Percentiles rank a stretch among this genome's conserved stretches.
Evolutionary conservation across 2,797 vertebrate species (phyloP).

Genomic region (Macroramphosus scolopax): DNA sequence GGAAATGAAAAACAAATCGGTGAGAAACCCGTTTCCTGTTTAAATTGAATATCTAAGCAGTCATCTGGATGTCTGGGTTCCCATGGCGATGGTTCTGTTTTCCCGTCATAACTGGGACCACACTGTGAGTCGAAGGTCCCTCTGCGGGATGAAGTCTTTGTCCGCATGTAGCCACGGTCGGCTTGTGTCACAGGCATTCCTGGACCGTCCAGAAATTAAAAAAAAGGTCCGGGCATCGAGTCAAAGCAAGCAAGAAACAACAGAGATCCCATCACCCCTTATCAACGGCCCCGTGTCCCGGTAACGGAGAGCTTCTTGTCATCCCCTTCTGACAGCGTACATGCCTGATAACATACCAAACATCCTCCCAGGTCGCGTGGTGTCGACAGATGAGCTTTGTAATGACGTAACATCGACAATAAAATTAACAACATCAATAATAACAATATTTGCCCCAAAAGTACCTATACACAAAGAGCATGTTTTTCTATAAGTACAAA

Average conservation of each 20-base stretch:
- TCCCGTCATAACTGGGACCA: constrained; percentile 29
- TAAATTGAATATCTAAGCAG: not conserved
- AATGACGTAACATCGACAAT: constrained; percentile 79
- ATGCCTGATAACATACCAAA: constrained; percentile 51
- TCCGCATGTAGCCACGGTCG: constrained; percentile 36
- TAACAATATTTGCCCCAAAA: constrained; percentile 82
- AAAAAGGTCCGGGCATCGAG: constrained; percentile 41
- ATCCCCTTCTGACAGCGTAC: constrained; percentile 45
- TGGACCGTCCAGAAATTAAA: constrained; percentile 48
- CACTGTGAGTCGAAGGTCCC: constrained; percentile 42
- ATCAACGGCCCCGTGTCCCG: constrained; percentile 33
- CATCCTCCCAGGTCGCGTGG: constrained; percentile 58
- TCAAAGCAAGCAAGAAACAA: constrained; percentile 55
- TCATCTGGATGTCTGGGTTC: too few species aligned
- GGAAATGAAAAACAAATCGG: constrained; percentile 10
- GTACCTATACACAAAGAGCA: constrained; percentile 82
- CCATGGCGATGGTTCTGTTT: constrained; percentile 10
- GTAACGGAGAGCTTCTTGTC: constrained; percentile 17
- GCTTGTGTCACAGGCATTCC: constrained; percentile 30
- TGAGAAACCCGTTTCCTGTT: constrained; percentile 30
- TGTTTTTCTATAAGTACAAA: constrained; percentile 80
- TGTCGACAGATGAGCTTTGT: constrained; percentile 65
- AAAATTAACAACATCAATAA: constrained; percentile 76
- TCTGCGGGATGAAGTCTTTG: constrained; percentile 51
- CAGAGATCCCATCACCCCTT: constrained; percentile 56